Evolutionary conservation across 2,113 vertebrate species (phyloP).

Genomic region (Hippocampus guttulatus): DNA sequence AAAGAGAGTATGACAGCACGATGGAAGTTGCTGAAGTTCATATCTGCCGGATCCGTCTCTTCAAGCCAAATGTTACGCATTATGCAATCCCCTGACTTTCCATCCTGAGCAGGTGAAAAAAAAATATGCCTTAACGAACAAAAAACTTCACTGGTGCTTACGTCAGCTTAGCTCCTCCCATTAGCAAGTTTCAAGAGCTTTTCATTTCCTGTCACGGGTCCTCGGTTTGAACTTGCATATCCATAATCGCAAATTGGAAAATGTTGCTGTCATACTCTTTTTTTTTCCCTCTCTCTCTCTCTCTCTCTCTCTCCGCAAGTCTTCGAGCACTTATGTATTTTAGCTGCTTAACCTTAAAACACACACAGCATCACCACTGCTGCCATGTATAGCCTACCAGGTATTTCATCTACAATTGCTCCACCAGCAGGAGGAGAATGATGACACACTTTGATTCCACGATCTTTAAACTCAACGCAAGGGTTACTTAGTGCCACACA

Average conservation of each 20-base stretch:
- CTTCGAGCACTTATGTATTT: slow-evolving; percentile 22
- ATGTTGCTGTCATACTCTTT: slow-evolving; percentile 64
- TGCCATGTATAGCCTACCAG: slow-evolving; percentile 50
- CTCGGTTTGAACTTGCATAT: not conserved
- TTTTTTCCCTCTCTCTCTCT: slow-evolving; percentile 15
- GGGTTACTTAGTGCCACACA: not conserved
- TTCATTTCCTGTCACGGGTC: not conserved
- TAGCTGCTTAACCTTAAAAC: not conserved
- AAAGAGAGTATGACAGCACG: slow-evolving; percentile 66
- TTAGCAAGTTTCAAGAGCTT: slow-evolving; percentile 7
- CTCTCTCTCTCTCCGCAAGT: not conserved
- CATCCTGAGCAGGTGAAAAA: slow-evolving; percentile 34
- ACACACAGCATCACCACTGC: slow-evolving; percentile 19
- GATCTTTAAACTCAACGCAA: not conserved
- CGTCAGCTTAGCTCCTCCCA: slow-evolving; percentile 13
- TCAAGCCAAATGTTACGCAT: slow-evolving; percentile 45
- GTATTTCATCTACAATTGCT: slow-evolving; percentile 43
- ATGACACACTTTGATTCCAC: slow-evolving; percentile 33
- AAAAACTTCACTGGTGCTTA: slow-evolving; percentile 63
- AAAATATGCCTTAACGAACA: slow-evolving; percentile 68
- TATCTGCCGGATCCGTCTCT: slow-evolving; percentile 48
- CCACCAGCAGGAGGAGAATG: slow-evolving; percentile 41
- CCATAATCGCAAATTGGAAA: slow-evolving; percentile 9
- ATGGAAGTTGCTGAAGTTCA: slow-evolving; percentile 39
- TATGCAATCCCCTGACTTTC: slow-evolving; percentile 67